Evolutionary conservation across 2,113 vertebrate species (phyloP).

Genomic region (Theropithecus gelada): DNA sequence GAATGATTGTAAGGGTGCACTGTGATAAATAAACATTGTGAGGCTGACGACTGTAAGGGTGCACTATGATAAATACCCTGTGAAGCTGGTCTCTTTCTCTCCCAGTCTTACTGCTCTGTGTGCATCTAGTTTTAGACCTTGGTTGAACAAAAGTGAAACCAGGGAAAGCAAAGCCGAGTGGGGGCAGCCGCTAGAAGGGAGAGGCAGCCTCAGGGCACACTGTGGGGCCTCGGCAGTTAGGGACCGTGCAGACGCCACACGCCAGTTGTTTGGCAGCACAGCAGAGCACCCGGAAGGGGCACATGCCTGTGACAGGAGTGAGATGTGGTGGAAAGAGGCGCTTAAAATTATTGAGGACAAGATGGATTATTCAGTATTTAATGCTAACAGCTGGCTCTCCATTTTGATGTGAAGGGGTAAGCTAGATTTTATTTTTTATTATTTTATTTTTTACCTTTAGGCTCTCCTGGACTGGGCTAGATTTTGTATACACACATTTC

Average conservation of each 20-base stretch:
- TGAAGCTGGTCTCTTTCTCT: neutral
- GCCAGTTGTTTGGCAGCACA: no score
- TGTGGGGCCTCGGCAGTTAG: neutral
- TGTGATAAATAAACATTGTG: no score
- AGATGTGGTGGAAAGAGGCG: neutral
- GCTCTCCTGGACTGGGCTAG: neutral
- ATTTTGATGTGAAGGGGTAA: neutral
- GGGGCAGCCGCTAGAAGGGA: neutral
- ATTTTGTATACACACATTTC: neutral
- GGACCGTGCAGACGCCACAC: no score
- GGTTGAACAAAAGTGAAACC: neutral
- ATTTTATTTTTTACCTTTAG: no score
- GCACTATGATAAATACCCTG: neutral
- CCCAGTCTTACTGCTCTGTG: accelerated
- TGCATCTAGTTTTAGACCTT: neutral
- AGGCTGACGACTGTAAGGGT: no score
- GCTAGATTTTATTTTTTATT: neutral
- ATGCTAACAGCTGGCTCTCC: neutral
- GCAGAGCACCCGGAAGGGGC: neutral
- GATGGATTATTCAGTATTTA: no score
- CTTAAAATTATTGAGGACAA: neutral
- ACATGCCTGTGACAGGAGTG: no score
- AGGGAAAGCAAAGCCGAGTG: neutral
- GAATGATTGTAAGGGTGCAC: accelerated
- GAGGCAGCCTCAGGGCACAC: neutral